These are phyloP conservation scores for Montipora foliosa DNA, from an alignment of 64 coral and sea anemone species.

Conservation along the genomic window DNA sequence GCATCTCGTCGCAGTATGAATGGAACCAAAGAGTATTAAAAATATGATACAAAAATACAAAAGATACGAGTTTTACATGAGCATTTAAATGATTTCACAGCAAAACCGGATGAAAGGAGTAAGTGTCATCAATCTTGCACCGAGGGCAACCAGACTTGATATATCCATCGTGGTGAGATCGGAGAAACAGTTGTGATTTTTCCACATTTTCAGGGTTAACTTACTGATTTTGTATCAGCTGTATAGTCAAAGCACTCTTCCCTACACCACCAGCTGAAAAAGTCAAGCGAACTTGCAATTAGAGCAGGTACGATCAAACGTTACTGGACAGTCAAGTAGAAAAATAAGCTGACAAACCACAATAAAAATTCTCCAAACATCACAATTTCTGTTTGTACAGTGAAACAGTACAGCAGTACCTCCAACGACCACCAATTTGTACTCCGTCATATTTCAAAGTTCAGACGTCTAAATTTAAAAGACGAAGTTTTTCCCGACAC, in stretches of 20 bases:
- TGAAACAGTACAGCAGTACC: slow-evolving; percentile 32
- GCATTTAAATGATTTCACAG: not conserved
- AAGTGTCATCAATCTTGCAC: too few relatives aligned
- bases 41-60: not conserved
- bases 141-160: not conserved
- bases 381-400: not conserved
- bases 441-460: slow-evolving; percentile 87
- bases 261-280: slow-evolving; percentile 97
- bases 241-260: slow-evolving; percentile 97
- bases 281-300: not conserved
- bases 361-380: not conserved
- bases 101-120: not conserved
- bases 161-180: not conserved
- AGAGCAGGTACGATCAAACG: not conserved
- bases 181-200: not conserved
- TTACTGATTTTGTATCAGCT: slow-evolving; percentile 99
- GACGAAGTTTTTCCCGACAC: not conserved
- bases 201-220: not conserved
- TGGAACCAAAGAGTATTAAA: not conserved
- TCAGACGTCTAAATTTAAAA: slow-evolving; percentile 28
- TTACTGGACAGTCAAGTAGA: not conserved
- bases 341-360: not conserved
- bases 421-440: slow-evolving; percentile 99
- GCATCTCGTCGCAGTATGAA: not conserved
- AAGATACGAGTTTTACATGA: not conserved